Evolutionary conservation across 2,888 invertebrate genomes (phyloP).

Genomic region (Scaptomyza flava): DNA sequence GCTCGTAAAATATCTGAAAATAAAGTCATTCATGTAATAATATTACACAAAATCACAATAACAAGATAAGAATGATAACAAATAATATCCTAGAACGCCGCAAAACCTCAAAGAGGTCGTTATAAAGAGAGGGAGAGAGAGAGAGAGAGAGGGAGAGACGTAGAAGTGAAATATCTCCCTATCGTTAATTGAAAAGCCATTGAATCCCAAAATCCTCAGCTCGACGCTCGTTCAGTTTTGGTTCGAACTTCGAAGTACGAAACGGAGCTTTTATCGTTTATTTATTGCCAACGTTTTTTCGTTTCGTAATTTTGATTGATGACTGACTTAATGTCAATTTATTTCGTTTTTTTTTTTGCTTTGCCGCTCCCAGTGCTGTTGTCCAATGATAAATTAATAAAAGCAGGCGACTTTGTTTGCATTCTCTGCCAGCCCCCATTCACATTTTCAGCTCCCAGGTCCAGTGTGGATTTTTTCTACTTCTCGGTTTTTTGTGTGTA

Average conservation of each 20-base stretch:
- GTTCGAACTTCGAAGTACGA: conserved; percentile 22
- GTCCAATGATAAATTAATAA: conserved; percentile 81
- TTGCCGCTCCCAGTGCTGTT: conserved; percentile 36
- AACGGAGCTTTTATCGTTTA: conserved; percentile 80
- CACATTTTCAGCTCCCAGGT: conserved; percentile 7
- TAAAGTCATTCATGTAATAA: not conserved
- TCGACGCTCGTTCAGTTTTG: conserved; percentile 1
- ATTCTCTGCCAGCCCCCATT: conserved; percentile 31
- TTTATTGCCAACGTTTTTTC: conserved; percentile 75
- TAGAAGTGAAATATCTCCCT: not conserved
- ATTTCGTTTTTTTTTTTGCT: conserved; percentile 53
- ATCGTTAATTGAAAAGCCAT: conserved; percentile 49
- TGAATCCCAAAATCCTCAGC: conserved; percentile 32
- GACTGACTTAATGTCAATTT: conserved; percentile 78
- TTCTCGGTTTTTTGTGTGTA: conserved; percentile 42
- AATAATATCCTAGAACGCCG: not conserved
- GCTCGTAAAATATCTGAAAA: not conserved
- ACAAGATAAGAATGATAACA: conserved; percentile 3
- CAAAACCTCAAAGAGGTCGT: not conserved
- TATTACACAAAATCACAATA: not conserved
- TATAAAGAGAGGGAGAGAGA: not conserved
- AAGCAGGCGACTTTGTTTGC: conserved; percentile 61
- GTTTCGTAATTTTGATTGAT: conserved; percentile 84
- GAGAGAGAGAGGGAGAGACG: not conserved
- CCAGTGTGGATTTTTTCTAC: conserved; percentile 21